phyloP scores from a whole-genome alignment of 2,888 invertebrate genomes.

The Tenthredo scrophulariae region DNA sequence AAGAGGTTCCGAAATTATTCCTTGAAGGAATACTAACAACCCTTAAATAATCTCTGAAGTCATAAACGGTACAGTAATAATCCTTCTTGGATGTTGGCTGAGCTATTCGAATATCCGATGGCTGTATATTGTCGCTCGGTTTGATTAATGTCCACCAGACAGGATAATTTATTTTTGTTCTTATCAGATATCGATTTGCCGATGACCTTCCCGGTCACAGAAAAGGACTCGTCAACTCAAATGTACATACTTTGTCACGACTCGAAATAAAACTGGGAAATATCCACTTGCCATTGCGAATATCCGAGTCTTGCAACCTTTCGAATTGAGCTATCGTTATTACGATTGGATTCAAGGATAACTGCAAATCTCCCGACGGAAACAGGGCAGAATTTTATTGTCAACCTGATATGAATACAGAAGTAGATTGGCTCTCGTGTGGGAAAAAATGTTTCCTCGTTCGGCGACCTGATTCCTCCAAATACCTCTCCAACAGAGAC shows the following conservation, averaged over 20 bases:
- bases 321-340: neutral
- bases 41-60: neutral
- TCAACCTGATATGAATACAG: neutral
- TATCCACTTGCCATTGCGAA: neutral
- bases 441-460: neutral
- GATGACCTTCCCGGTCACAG: slow-evolving; percentile 1
- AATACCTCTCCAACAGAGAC: neutral
- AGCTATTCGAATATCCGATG: neutral
- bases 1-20: too few relatives aligned
- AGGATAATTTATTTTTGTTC: slow-evolving; percentile 9
- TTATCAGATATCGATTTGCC: slow-evolving; percentile 29
- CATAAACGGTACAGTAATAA: neutral
- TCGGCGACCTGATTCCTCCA: neutral
- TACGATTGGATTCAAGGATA: neutral
- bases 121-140: neutral
- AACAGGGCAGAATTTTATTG: neutral
- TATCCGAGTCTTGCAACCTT: neutral
- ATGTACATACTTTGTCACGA: neutral
- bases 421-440: slow-evolving; percentile 2
- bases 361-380: neutral
- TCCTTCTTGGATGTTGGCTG: neutral
- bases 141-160: neutral
- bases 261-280: neutral
- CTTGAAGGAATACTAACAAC: too few relatives aligned
- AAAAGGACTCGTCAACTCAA: neutral